Conservation (phyloP, 2,888 invertebrate genomes). For the Lepidocyrtinus sp. region DNA sequence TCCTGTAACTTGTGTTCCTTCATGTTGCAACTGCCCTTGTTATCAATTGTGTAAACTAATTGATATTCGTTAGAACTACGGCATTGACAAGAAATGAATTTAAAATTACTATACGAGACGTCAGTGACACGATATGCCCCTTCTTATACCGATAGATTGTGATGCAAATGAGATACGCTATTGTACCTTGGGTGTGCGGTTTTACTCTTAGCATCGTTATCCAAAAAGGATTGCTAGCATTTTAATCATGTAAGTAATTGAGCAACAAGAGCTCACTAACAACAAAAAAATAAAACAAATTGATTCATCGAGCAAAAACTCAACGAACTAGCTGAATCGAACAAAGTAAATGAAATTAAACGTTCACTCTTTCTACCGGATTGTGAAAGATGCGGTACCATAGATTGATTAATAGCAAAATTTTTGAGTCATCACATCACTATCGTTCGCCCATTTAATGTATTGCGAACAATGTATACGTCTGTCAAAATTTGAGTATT, state of each 20-base stretch:
- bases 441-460: background rate
- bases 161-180: background rate
- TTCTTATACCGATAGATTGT: too few species aligned
- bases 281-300: too few species aligned
- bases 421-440: background rate
- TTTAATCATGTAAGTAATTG: background rate
- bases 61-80: conserved; percentile 7
- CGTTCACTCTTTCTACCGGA: background rate
- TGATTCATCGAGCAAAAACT: too few species aligned
- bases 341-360: too few species aligned
- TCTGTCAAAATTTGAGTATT: background rate
- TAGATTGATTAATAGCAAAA: background rate
- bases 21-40: conserved; percentile 8
- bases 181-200: background rate
- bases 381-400: background rate
- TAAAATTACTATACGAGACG: too few species aligned
- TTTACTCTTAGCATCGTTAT: background rate
- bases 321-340: too few species aligned
- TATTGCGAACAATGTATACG: background rate
- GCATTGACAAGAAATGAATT: conserved; percentile 1
- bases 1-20: background rate
- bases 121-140: too few species aligned
- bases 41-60: background rate
- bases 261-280: too few species aligned
- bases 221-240: background rate